These are phyloP conservation scores for Sebastes hopkinsi DNA, from an alignment of 2,797 vertebrate species.

Conservation along the genomic window DNA sequence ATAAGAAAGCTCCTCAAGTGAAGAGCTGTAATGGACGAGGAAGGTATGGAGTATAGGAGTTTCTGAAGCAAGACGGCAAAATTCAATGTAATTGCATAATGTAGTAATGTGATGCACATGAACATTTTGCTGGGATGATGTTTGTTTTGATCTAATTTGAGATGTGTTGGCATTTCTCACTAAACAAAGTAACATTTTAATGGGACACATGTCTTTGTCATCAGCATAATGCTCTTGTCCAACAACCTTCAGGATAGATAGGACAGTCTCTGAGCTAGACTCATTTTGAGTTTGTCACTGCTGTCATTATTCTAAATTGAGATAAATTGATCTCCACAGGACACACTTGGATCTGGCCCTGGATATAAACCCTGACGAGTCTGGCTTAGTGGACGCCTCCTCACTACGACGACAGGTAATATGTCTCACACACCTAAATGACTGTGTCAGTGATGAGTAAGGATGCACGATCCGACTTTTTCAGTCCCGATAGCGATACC, in stretches of 20 bases:
- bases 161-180: neutral
- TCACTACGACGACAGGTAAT: conserved; percentile 93
- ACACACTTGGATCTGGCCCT: conserved; percentile 72
- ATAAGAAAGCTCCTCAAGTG: neutral
- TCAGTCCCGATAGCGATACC: no score
- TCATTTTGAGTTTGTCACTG: neutral
- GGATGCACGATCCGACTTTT: no score
- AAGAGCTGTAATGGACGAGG: neutral
- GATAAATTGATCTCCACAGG: conserved; percentile 41
- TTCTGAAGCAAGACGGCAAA: neutral
- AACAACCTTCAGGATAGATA: neutral
- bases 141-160: neutral
- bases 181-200: neutral
- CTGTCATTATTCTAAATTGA: neutral
- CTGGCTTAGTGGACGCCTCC: conserved; percentile 89
- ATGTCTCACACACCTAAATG: neutral
- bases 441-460: neutral
- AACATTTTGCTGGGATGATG: neutral
- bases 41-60: neutral
- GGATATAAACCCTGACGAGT: conserved; percentile 90
- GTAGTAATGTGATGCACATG: neutral
- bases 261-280: neutral
- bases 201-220: neutral
- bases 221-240: neutral
- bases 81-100: neutral